Base-by-base conservation (phyloP, 1,140 invertebrate species). In the Telenomus remus region DNA sequence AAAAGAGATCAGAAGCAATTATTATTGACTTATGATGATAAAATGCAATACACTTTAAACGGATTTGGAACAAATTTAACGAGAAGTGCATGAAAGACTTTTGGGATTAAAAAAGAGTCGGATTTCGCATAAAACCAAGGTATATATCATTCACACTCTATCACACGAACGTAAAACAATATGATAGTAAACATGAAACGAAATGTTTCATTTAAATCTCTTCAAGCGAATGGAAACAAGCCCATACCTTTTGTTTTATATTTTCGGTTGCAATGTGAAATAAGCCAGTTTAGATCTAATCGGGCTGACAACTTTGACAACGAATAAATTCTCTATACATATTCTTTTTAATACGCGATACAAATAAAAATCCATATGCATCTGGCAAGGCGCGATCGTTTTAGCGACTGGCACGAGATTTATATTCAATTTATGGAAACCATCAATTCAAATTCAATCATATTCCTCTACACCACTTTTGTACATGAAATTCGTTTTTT, bases 381-480 rank as follows among this genome's bases (percentile, higher is more conserved):
- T 60, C 54, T 60, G 43, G 44, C 59, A 60, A 60, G 54, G 60
- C 49, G 14, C 48, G 56, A 60, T 55, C 56, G 55, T 27, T 69
- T 69, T 69, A 57, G 42, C 73, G 74, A 78, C 63, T 69, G 79
- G 72, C 15, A 61, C 8, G 53, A 68, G 78, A 73, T 47, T 49
- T 51, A 74, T 71, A 79, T 79, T 71, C 76, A 80, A 80, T 81
- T 80, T 59, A 63, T 78, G 61, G 61, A 72, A 11, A 51, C 55
- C 51, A 14, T 47, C 55, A 80, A 44, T 34, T 68, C 39, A 13
- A 59, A 54, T 68, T 13, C 37, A 66, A 63, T 16, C 33, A 13
- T n/a, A 63, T 10, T 39, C 44, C 33, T 64, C 34, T 35, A 10
- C 10, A 35, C 34, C 34, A 35, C 34, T 35, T 35, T 35, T 35